phyloP scores from a whole-genome alignment of 2,888 invertebrate species.

The Drosophila niveifrons region DNA sequence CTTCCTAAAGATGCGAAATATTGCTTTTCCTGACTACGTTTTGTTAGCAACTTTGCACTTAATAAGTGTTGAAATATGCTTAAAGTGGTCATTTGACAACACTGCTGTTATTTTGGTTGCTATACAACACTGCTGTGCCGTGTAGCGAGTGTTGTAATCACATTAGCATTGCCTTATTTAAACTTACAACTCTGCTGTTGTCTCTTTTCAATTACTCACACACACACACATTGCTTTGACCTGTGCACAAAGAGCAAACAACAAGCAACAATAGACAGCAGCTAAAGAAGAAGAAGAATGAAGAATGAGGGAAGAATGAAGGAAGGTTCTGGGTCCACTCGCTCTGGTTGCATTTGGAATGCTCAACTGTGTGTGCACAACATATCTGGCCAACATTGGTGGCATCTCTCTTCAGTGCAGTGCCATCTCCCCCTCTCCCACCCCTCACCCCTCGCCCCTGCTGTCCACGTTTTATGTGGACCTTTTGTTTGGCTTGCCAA shows the following conservation, averaged over 20 bases:
- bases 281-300: too few relatives aligned
- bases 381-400: conserved; percentile 22
- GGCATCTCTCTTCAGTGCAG: neutral
- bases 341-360: conserved; percentile 31
- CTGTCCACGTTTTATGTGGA: neutral
- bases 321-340: neutral
- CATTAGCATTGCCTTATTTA: conserved; percentile 21
- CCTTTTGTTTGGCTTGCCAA: neutral
- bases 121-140: too few relatives aligned
- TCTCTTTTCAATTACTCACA: neutral
- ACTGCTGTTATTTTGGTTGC: too few relatives aligned
- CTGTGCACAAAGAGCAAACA: conserved; percentile 28
- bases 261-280: conserved; percentile 22
- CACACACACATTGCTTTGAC: conserved; percentile 28
- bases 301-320: too few relatives aligned
- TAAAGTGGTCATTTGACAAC: neutral
- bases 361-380: conserved; percentile 18
- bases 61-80: too few relatives aligned
- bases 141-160: conserved; percentile 1
- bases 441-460: neutral
- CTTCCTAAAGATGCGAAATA: too few relatives aligned
- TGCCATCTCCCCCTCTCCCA: neutral
- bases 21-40: too few relatives aligned
- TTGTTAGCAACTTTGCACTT: too few relatives aligned
- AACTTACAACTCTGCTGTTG: neutral